Base-by-base conservation (phyloP, 2,888 invertebrate species). In the Oligia latruncula region DNA sequence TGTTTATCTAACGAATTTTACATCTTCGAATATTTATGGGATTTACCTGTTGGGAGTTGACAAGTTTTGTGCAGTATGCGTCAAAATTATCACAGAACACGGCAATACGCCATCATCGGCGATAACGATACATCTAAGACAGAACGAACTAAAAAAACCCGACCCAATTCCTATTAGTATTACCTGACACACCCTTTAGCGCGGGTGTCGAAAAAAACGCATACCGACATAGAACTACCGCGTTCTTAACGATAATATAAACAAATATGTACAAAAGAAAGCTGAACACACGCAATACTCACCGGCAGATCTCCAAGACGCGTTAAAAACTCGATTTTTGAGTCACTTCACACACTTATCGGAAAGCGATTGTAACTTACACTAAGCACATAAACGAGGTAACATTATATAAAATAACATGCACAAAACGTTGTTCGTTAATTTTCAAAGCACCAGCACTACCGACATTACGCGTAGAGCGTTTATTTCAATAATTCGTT, bases 391-490 rank as follows among this genome's bases (percentile, higher is more conserved):
- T 91, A 92, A 92, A 93, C 92, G 92, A 91, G 92, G 94, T 94
- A 95, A 94, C 95, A 96, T 93, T 92, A 94, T 95, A 93, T 91
- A 91, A 92, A 93, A 93, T 91, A 93, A 93, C 93, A 95, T 92
- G 93, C 95, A 96, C 96, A 94, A 90, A 94, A 92, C 91, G 92
- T 94, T 92, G 84, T 90, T 90, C 88, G 88, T 91, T 91, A 91
- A 88, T 84, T 92, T 93, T 95, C 93, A 95, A 93, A 92, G 94
- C 96, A 96, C 96, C 95, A 95, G 95, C 96, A 96, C 96, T 94
- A 94, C 94, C 93, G 92, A 94, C 96, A 96, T 96, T 90, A 94
- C 95, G 95, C 93, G 92, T 89, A 90, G 92, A 93, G 94, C 93
- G 93, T 92, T 94, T 93, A 92, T 95, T 94, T 93, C 92, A 91